Conservation (phyloP, 2,113 vertebrate species). For the Rhombomys opimus region DNA sequence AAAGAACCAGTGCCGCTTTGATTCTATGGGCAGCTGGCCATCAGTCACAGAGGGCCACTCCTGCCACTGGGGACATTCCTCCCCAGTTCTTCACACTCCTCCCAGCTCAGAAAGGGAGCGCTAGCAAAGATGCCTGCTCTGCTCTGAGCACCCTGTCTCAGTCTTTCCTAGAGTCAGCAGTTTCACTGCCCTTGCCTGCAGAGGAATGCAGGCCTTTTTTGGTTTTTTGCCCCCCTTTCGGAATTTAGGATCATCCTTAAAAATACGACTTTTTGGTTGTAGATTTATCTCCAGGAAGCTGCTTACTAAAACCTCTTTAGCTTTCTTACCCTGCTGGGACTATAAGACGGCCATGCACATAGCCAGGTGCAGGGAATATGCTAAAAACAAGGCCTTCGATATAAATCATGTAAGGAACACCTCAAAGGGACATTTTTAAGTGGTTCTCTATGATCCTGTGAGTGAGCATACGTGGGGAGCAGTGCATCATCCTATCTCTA, state of each 20-base stretch:
- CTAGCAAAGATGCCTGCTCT: background rate
- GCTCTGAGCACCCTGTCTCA: background rate
- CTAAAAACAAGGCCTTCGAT: background rate
- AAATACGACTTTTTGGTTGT: background rate
- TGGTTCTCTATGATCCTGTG: background rate
- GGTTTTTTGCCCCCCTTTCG: background rate
- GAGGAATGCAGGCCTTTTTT: background rate
- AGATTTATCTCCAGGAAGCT: background rate
- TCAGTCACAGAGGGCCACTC: background rate
- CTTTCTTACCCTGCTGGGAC: background rate
- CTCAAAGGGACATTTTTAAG: constrained; percentile 36
- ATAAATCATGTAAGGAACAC: constrained; percentile 13
- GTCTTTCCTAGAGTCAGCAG: background rate
- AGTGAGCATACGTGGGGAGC: background rate
- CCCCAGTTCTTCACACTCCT: background rate
- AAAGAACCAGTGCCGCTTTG: background rate
- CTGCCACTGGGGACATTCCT: background rate
- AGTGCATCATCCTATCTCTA: background rate
- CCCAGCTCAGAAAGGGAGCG: background rate
- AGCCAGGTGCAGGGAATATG: background rate
- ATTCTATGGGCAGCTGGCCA: background rate
- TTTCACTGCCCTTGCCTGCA: background rate
- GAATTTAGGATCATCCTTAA: background rate
- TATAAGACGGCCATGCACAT: background rate
- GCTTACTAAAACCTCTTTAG: background rate